Percentiles rank a stretch among this genome's conserved stretches.
Conservation (phyloP, 2,797 vertebrate species). For the Lepilemur septentrionalis region DNA sequence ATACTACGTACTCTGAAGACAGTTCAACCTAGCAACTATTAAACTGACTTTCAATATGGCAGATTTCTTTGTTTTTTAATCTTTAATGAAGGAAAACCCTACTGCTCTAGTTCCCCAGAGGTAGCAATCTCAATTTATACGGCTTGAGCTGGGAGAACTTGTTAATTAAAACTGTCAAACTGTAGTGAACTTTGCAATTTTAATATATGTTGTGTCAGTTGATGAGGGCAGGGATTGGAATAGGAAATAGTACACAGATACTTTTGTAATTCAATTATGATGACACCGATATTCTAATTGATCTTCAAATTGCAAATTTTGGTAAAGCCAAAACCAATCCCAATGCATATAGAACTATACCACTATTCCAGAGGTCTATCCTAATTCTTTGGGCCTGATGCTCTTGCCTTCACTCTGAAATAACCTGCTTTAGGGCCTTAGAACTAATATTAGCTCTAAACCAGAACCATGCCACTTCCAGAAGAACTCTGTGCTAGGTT, state of each 20-base stretch:
- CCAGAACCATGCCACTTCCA: neutral
- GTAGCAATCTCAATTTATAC: conserved; percentile 11
- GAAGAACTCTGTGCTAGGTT: neutral
- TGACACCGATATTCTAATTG: neutral
- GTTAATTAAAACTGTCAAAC: conserved; percentile 53
- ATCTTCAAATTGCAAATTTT: conserved; percentile 6
- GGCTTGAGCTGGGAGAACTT: neutral
- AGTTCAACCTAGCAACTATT: neutral
- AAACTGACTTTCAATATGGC: neutral
- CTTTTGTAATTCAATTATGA: neutral
- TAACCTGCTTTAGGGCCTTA: neutral
- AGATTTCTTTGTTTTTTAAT: neutral
- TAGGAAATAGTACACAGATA: neutral
- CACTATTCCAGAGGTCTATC: neutral
- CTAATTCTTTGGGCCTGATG: conserved; percentile 12
- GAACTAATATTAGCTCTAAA: conserved; percentile 7
- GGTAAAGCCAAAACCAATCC: neutral
- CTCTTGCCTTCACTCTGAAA: conserved; percentile 24
- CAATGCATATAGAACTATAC: neutral
- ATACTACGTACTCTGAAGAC: neutral
- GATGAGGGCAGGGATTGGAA: neutral
- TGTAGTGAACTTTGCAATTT: conserved; percentile 12
- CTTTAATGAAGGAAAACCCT: conserved; percentile 35
- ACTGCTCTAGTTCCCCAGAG: neutral
- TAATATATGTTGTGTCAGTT: neutral